phyloP scores from a whole-genome alignment of 2,888 invertebrate genomes.

The Monoplex corrugatus region DNA sequence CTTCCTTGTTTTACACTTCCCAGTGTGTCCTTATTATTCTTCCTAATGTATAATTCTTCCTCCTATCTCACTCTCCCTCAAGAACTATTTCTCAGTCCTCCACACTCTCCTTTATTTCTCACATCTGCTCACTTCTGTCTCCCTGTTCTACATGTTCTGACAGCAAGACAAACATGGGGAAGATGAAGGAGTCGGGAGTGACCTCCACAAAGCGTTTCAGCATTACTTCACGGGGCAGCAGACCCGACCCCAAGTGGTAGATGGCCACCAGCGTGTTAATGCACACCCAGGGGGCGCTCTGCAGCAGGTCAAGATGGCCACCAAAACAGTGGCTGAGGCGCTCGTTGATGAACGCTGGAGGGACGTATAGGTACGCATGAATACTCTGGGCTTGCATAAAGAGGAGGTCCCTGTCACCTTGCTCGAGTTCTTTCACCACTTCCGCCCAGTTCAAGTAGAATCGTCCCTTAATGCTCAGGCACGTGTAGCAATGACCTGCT shows the following conservation, averaged over 20 bases:
- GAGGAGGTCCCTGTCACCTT: not conserved
- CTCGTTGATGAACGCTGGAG: not conserved
- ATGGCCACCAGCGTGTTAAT: slow-evolving; percentile 39
- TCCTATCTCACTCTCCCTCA: not conserved
- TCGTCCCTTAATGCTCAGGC: not conserved
- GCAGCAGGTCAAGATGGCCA: not conserved
- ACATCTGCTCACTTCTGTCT: not conserved
- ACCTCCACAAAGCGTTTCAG: slow-evolving; percentile 35
- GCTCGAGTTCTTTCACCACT: not conserved
- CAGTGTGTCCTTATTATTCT: not conserved
- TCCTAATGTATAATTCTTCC: not conserved
- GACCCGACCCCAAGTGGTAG: slow-evolving; percentile 26
- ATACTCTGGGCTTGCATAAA: slow-evolving; percentile 20
- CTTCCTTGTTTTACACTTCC: too few species aligned
- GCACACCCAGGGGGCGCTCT: slow-evolving; percentile 40
- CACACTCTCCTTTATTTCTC: not conserved
- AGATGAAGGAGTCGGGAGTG: not conserved
- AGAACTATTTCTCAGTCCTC: not conserved
- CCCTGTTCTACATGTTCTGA: not conserved
- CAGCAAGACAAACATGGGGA: not conserved
- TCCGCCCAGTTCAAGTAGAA: slow-evolving; percentile 38
- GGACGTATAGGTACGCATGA: slow-evolving; percentile 10
- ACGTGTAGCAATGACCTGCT: not conserved
- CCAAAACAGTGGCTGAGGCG: not conserved
- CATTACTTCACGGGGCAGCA: slow-evolving; percentile 10